Percentiles rank a stretch among this genome's conserved stretches.
Conservation (phyloP, 1,140 invertebrate species). For the Himalopsyche phryganea region DNA sequence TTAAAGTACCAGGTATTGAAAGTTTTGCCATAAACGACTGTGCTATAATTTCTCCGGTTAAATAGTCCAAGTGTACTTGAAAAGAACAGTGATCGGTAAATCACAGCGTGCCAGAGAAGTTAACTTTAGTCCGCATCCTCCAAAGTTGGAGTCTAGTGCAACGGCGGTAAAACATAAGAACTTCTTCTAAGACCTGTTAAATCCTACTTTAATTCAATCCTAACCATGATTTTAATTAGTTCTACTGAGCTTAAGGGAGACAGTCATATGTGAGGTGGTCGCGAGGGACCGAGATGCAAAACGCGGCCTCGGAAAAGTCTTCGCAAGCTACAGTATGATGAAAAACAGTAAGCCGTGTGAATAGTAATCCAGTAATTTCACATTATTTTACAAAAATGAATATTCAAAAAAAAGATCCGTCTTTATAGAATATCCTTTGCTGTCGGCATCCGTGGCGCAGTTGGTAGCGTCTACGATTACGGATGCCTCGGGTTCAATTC, state of each 20-base stretch:
- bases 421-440: too few relatives aligned
- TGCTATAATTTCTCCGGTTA: too few relatives aligned
- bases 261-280: neutral
- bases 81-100: too few relatives aligned
- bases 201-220: slow-evolving; percentile 26
- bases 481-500: too few relatives aligned
- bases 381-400: too few relatives aligned
- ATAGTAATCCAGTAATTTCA: neutral
- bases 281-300: slow-evolving; percentile 5
- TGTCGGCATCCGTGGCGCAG: too few relatives aligned
- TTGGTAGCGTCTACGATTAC: too few relatives aligned
- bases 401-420: too few relatives aligned
- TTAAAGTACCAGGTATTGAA: too few relatives aligned
- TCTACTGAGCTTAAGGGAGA: slow-evolving; percentile 1
- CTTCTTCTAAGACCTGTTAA: slow-evolving; percentile 19
- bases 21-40: too few relatives aligned
- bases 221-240: slow-evolving; percentile 24
- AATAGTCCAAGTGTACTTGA: too few relatives aligned
- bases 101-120: neutral
- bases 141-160: slow-evolving; percentile 9
- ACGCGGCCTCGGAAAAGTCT: slow-evolving; percentile 3
- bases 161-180: slow-evolving; percentile 1
- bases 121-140: neutral
- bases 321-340: neutral
- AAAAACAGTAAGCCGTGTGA: too few relatives aligned